phyloP scores from a whole-genome alignment of 2,113 vertebrate genomes.

The Lanius ludovicianus region DNA sequence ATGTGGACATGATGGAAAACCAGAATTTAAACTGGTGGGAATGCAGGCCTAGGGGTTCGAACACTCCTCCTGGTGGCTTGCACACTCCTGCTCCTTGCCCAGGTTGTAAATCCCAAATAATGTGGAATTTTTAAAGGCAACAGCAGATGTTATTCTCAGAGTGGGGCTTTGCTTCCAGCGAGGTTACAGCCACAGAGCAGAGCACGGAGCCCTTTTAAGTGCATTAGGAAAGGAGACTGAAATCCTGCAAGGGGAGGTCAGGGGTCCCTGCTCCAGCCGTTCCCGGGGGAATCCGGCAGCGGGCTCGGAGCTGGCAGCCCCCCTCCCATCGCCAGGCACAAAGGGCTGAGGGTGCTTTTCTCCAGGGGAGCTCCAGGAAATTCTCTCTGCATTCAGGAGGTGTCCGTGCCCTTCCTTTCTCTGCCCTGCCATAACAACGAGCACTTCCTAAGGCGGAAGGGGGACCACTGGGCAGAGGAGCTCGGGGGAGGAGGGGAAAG shows the following conservation, averaged over 20 bases:
- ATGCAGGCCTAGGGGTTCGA: not conserved
- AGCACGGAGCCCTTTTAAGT: not conserved
- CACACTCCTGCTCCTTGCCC: not conserved
- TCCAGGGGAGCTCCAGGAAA: not conserved
- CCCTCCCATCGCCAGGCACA: not conserved
- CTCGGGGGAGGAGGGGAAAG: constrained; percentile 42
- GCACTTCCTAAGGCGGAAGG: constrained; percentile 64
- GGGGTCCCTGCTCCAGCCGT: not conserved
- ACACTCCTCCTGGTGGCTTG: not conserved
- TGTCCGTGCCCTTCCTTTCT: constrained; percentile 26
- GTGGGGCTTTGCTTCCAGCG: not conserved
- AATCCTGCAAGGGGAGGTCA: not conserved
- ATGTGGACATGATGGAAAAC: fast-evolving
- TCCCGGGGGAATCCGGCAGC: not conserved
- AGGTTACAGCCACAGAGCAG: not conserved
- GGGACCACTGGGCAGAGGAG: not conserved
- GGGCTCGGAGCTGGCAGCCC: not conserved
- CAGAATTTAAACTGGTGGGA: not conserved
- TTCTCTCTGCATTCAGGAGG: constrained; percentile 48
- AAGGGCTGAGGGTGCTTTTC: not conserved
- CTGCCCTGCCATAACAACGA: not conserved
- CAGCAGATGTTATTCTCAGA: not conserved
- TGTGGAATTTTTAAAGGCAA: fast-evolving
- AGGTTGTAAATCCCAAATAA: not conserved
- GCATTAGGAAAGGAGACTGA: not conserved